These are phyloP conservation scores for Eristalinus sepulchralis DNA, from an alignment of 2,888 invertebrate genomes.

Conservation along the genomic window DNA sequence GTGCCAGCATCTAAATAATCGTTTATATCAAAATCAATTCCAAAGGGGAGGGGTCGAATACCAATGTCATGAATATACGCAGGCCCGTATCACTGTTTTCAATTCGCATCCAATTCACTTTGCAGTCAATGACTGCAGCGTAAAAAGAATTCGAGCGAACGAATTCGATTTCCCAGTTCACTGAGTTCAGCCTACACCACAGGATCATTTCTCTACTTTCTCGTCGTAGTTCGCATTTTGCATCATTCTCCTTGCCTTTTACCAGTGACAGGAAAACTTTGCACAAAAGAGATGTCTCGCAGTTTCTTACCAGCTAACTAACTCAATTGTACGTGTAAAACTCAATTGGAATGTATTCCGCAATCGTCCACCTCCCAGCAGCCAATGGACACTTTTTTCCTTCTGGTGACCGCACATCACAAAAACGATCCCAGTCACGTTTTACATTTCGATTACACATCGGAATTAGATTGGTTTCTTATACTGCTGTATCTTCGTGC, in stretches of 20 bases:
- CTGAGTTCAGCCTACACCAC: conserved; percentile 1
- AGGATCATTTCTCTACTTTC: neutral
- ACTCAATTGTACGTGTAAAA: conserved; percentile 19
- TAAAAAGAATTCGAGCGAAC: conserved; percentile 9
- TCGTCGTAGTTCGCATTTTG: conserved; percentile 3
- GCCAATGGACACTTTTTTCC: conserved; percentile 4
- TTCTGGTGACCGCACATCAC: conserved; percentile 30
- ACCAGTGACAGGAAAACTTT: neutral
- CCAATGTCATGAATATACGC: neutral
- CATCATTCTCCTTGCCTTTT: neutral
- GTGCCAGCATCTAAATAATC: neutral
- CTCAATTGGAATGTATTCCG: conserved; percentile 14
- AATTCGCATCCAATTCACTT: neutral
- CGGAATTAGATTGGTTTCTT: conserved; percentile 31
- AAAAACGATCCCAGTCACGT: conserved; percentile 37
- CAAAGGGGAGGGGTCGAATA: neutral
- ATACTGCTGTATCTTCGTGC: neutral
- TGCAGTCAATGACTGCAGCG: conserved; percentile 1
- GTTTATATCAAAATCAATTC: neutral
- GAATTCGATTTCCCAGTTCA: conserved; percentile 31
- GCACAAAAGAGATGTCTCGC: neutral
- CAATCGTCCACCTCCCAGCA: conserved; percentile 2
- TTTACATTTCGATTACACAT: conserved; percentile 44
- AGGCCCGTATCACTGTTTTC: neutral
- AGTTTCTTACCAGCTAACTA: conserved; percentile 14